phyloP scores from a whole-genome alignment of 2,797 vertebrate genomes.

The Sebastes melanostomus region DNA sequence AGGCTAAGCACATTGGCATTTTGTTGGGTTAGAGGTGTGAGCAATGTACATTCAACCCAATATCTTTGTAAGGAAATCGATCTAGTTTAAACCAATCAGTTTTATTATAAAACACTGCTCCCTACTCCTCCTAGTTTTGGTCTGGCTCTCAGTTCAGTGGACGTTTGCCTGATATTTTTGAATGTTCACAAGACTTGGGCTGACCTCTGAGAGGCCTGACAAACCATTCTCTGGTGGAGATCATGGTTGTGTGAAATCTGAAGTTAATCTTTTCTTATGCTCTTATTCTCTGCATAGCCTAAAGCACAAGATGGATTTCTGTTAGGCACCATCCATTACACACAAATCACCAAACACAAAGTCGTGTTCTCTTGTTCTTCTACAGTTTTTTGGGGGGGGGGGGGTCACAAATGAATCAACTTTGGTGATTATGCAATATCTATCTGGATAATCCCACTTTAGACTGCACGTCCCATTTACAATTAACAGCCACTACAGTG shows the following conservation, averaged over 20 bases:
- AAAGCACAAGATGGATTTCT: neutral
- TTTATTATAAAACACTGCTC: neutral
- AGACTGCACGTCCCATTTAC: conserved; percentile 6
- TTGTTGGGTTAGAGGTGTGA: neutral
- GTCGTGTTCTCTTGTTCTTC: neutral
- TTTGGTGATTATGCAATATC: neutral
- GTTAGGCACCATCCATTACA: neutral
- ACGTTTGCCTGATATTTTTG: neutral
- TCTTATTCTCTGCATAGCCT: neutral
- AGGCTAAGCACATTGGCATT: neutral
- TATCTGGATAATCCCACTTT: conserved; percentile 27
- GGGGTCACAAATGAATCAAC: neutral
- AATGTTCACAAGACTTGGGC: neutral
- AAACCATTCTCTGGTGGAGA: neutral
- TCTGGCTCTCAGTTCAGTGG: neutral
- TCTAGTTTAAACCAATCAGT: neutral
- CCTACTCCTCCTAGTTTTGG: neutral
- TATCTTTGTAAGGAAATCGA: neutral
- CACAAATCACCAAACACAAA: neutral
- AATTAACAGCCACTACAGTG: conserved; percentile 9
- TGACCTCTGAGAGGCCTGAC: neutral
- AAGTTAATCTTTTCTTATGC: neutral
- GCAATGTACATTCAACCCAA: neutral
- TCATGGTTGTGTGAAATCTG: neutral
- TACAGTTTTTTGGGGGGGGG: too few species aligned